Evolutionary conservation across 2,888 invertebrate genomes (phyloP).

Genomic region (Drosophila mimetica): DNA sequence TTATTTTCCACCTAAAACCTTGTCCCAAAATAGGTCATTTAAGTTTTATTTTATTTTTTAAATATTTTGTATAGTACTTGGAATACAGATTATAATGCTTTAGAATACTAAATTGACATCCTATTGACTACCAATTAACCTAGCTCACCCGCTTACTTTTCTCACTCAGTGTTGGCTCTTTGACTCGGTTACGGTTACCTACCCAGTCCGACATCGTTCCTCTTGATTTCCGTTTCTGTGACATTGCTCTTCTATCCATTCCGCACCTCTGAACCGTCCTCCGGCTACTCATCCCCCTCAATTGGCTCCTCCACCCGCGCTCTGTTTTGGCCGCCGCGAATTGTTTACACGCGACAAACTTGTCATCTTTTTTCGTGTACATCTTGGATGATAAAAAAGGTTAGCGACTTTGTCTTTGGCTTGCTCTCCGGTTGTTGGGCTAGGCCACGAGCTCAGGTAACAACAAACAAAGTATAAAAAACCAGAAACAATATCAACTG

Average conservation of each 20-base stretch:
- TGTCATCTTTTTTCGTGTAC: constrained; percentile 65
- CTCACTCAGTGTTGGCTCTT: constrained; percentile 48
- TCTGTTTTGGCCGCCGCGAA: constrained; percentile 66
- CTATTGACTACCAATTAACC: too few relatives aligned
- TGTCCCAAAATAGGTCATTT: too few relatives aligned
- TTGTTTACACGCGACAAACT: constrained; percentile 79
- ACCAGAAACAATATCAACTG: background rate
- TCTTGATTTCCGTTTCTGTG: constrained; percentile 62
- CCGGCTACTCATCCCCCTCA: constrained; percentile 6
- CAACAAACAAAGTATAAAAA: constrained; percentile 20
- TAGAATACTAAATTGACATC: too few relatives aligned
- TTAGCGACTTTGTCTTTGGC: constrained; percentile 69
- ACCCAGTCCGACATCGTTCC: constrained; percentile 45
- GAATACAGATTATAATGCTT: too few relatives aligned
- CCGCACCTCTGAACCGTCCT: constrained; percentile 8
- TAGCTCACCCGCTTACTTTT: too few relatives aligned
- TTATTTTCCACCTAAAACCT: too few relatives aligned
- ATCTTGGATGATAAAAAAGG: constrained; percentile 63
- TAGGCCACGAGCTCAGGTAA: constrained; percentile 56
- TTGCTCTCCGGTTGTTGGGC: constrained; percentile 62
- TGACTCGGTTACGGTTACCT: constrained; percentile 36
- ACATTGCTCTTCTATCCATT: constrained; percentile 48
- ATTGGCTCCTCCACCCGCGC: constrained; percentile 57
- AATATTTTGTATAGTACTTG: background rate
- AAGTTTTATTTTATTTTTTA: too few relatives aligned